Evolutionary conservation across 1,140 invertebrate species (phyloP).

Genomic region (Solenopsis invicta): DNA sequence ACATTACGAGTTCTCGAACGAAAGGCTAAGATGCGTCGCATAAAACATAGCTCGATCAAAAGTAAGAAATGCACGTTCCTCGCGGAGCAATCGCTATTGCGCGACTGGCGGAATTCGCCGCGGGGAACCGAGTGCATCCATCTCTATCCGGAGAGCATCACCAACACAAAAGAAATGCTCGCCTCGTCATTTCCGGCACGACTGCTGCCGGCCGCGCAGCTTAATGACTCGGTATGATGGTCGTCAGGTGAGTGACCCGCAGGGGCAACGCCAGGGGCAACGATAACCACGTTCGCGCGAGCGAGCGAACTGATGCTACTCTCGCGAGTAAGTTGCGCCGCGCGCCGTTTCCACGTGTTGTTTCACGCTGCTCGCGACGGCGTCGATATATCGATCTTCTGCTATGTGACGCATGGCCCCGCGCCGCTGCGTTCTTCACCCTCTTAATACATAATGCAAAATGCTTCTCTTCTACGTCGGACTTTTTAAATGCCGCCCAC

Average conservation of each 20-base stretch:
- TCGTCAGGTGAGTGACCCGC: constrained; percentile 78
- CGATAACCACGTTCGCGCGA: constrained; percentile 63
- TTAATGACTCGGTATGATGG: constrained; percentile 74
- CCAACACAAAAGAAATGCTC: constrained; percentile 70
- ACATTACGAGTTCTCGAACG: background rate
- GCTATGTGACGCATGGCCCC: constrained; percentile 31
- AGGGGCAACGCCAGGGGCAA: constrained; percentile 58
- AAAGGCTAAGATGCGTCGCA: background rate
- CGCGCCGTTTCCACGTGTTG: constrained; percentile 40
- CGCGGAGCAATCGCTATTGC: constrained; percentile 5
- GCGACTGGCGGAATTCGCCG: constrained; percentile 1
- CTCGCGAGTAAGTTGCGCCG: constrained; percentile 20
- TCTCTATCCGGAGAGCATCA: constrained; percentile 62
- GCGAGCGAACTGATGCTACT: background rate
- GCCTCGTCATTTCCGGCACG: constrained; percentile 72
- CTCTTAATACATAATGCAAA: constrained; percentile 48
- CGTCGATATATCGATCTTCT: constrained; percentile 62
- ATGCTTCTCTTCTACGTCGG: constrained; percentile 28
- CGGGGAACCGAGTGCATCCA: constrained; percentile 36
- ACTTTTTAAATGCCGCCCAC: constrained; percentile 4
- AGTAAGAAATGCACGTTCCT: background rate
- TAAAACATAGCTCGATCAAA: background rate
- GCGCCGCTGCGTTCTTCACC: constrained; percentile 12
- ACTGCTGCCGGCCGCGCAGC: constrained; percentile 52
- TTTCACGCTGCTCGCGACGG: constrained; percentile 20